phyloP scores from a whole-genome alignment of 2,888 invertebrate genomes.

The Notocelia uddmanniana region DNA sequence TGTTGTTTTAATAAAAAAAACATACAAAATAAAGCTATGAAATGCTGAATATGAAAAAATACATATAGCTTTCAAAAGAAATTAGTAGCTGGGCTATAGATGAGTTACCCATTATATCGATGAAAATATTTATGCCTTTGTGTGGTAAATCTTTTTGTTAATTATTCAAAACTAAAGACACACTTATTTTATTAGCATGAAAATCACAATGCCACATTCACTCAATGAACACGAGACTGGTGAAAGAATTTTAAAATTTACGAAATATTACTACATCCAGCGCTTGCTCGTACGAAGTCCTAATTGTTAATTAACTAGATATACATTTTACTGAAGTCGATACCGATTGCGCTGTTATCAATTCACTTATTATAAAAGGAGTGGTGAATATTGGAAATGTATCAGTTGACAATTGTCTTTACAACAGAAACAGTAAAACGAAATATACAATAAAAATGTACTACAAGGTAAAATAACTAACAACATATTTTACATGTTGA shows the following conservation, averaged over 20 bases:
- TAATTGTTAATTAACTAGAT: not conserved
- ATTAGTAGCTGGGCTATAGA: too few species aligned
- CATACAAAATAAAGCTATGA: too few species aligned
- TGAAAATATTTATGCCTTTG: too few species aligned
- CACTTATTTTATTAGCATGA: not conserved
- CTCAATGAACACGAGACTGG: not conserved
- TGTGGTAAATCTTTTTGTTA: too few species aligned
- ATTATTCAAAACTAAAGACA: not conserved
- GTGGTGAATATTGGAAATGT: not conserved
- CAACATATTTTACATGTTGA: too few species aligned
- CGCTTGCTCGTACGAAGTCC: conserved; percentile 1
- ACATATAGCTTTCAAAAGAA: too few species aligned
- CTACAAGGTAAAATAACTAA: not conserved
- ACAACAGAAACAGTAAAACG: not conserved
- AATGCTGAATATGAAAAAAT: too few species aligned
- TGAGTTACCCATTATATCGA: too few species aligned
- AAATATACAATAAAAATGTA: not conserved
- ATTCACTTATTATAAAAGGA: not conserved
- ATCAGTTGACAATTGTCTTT: not conserved
- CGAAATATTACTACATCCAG: not conserved
- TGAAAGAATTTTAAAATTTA: not conserved
- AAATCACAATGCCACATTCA: not conserved
- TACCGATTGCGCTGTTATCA: not conserved
- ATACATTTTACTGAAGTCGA: not conserved
- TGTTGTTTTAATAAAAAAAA: too few species aligned